These are phyloP conservation scores for Sisor rabdophorus DNA, from an alignment of 2,113 vertebrate species.

Conservation along the genomic window DNA sequence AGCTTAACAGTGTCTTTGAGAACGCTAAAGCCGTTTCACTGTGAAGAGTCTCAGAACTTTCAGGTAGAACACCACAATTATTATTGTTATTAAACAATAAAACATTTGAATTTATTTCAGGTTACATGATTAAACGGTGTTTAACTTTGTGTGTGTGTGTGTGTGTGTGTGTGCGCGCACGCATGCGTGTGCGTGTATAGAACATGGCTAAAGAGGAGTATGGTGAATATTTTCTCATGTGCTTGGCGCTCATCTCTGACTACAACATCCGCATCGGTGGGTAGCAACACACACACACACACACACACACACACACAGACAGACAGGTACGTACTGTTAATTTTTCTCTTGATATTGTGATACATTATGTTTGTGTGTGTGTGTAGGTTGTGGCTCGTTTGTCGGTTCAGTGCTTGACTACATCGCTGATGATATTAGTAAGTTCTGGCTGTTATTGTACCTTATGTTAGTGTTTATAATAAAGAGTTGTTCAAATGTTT, in stretches of 20 bases:
- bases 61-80: constrained; percentile 67
- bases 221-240: constrained; percentile 74
- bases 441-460: constrained; percentile 57
- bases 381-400: constrained; percentile 83
- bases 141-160: neutral
- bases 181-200: constrained; percentile 56
- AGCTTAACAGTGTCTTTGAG: constrained; percentile 77
- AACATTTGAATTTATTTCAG: no score
- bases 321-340: no score
- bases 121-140: no score
- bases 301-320: no score
- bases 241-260: constrained; percentile 78
- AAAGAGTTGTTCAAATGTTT: no score
- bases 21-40: constrained; percentile 85
- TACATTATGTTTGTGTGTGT: constrained; percentile 26
- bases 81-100: neutral
- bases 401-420: constrained; percentile 87
- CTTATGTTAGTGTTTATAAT: no score
- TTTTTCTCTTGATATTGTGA: no score
- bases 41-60: constrained; percentile 75
- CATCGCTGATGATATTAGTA: constrained; percentile 84
- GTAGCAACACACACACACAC: constrained; percentile 22
- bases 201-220: constrained; percentile 75
- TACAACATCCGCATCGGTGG: constrained; percentile 82
- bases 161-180: neutral